A percentile compares a stretch with the other conserved stretches of the same genome.
Conservation (phyloP, 2,888 invertebrate genomes). For the Cantharis flavilabris region DNA sequence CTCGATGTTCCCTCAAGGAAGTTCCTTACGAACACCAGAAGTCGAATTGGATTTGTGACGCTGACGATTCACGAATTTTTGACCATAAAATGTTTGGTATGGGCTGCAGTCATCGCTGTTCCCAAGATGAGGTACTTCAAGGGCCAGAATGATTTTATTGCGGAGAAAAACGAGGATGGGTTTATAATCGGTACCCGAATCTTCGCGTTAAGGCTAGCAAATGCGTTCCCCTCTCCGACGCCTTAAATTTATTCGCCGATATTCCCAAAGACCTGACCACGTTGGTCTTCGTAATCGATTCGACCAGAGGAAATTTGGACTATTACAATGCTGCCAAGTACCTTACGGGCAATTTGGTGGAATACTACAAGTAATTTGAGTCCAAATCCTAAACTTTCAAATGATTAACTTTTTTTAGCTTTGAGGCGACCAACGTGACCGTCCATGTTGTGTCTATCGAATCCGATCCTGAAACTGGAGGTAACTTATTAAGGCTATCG, state of each 20-base stretch:
- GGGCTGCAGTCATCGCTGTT: conserved; percentile 7
- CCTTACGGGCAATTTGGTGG: conserved; percentile 1
- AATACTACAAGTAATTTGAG: conserved; percentile 2
- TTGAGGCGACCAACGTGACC: background rate
- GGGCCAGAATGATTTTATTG: conserved; percentile 6
- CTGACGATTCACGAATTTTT: background rate
- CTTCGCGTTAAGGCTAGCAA: background rate
- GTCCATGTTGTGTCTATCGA: background rate
- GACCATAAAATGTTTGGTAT: conserved; percentile 9
- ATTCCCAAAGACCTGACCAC: background rate
- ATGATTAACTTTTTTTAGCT: background rate
- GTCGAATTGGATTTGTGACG: conserved; percentile 7
- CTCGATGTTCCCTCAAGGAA: background rate
- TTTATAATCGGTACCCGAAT: background rate
- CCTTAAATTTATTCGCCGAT: background rate
- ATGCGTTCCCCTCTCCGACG: background rate
- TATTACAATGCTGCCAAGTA: conserved; percentile 10
- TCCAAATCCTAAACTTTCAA: background rate
- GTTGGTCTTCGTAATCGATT: conserved; percentile 6
- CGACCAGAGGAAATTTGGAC: background rate
- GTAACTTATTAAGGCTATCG: background rate
- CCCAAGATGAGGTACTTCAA: background rate
- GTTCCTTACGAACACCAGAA: background rate
- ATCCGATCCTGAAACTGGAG: background rate
- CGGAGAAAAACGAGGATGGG: background rate